Base-by-base conservation (phyloP, 2,113 vertebrate species). In the Pycnonotus jocosus region DNA sequence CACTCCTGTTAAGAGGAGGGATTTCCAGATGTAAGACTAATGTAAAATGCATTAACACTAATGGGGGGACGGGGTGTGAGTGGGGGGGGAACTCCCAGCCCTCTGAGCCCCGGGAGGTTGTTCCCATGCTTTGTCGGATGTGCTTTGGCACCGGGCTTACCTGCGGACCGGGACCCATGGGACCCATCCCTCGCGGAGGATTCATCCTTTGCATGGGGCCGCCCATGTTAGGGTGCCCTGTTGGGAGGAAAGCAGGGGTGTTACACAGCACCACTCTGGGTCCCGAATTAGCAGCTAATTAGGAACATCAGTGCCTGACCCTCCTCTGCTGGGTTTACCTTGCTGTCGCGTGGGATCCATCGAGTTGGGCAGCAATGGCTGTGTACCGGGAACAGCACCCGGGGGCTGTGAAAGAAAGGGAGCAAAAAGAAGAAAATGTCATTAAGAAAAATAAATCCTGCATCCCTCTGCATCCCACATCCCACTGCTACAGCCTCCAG, bases 121-220 rank as follows among this genome's bases (percentile, higher is more conserved):
- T 25, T 95, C 65, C 19, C 33, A 57, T 25, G 81, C 74, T 80
- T 54, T n/a, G 20, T 16, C 65, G 74, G 92, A 83, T 76, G 93
- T 15, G 81, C 54, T 88, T 5, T 78, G 95, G 95, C 19, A 9
- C 79, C 3, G 84, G 93, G 86, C 93, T 95, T 98, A 99, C 99
- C 99, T 99, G 99, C 37, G 99, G 99, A 94, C 99, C 99, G 0
- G 99, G 99, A 47, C 99, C 99, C 99, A 99, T 99, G 22, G 99
- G 99, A 82, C 99, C 99, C 99, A 99, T 99, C 97, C 99, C 99
- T 98, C 99, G 98, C 8, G 99, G 99, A 95, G 99, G 98, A 93
- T 99, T 99, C 99, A 99, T 99, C 98, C 99, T 98, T 97, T 99
- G 99, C 99, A 99, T 99, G 65, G 99, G 99, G 84, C 99, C 98